Base-by-base conservation (phyloP, 2,888 invertebrate species). In the Diplazon laetatorius region DNA sequence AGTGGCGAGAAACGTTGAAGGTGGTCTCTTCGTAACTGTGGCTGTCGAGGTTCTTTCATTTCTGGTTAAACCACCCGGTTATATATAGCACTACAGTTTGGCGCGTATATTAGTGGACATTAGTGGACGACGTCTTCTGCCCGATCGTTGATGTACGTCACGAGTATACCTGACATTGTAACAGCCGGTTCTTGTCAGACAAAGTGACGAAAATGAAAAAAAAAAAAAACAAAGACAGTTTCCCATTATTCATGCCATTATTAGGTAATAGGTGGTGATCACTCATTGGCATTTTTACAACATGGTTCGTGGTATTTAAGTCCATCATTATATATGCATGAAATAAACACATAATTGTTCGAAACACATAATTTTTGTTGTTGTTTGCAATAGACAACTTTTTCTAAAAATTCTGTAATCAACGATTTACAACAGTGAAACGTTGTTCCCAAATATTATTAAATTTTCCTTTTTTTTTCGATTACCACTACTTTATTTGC, bases 201-300 rank as follows among this genome's bases (percentile, higher is more conserved):
- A 79, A 71, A 66, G 63, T 76, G 75, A 75, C 79, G 75, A 55
- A 44, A 76, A 66, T 39, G 39, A 48, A 69, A 72, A 79, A 76
- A 71, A 48, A 70, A 55, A 69, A 62, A 59, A 39, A 69, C 25
- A 35, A 30, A 30, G 30, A 35, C 35, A 44, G 63, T 70, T 76
- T 46, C 70, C 35, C 55, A 37, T 55, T 37, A 9, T 46, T 30
- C 16, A 5, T 12, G 18, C 35, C 18, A 37, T 16, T 12, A 16
- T 9, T 12, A 37, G 4, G 14, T 14, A 25, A 52, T 20, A 52
- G n/a, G 30, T 55, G 63, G 18, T 55, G 55, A 60, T 14, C 35
- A 42, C 44, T 73, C 44, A 44, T 55, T 46, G 57, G 52, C 35
- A 14, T 22, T 63, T 50, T 65, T 37, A 30, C 25, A 20, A 12